Evolutionary conservation across 1,140 invertebrate species (phyloP).

Genomic region (Mesaphorura yosii): DNA sequence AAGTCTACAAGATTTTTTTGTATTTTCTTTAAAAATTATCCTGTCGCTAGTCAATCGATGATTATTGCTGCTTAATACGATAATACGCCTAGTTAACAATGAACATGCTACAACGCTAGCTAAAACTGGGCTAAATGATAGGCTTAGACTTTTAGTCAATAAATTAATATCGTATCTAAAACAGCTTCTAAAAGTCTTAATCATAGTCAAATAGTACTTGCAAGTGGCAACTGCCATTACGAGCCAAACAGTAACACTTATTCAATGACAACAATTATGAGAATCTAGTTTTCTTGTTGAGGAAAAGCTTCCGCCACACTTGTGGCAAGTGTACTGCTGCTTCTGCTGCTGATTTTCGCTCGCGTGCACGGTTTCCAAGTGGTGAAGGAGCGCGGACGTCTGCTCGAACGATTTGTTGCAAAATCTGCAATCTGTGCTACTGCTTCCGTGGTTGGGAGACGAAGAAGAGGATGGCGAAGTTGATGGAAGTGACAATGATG

Average conservation of each 20-base stretch:
- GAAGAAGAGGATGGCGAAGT: neutral
- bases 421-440: conserved; percentile 13
- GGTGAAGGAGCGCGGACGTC: conserved; percentile 4
- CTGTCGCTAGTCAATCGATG: neutral
- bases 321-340: no score
- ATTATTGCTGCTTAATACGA: no score
- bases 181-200: neutral
- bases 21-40: neutral
- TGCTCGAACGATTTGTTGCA: conserved; percentile 21
- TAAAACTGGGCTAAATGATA: neutral
- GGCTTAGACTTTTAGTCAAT: neutral
- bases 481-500: neutral
- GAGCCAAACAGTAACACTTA: neutral
- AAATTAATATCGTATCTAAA: neutral
- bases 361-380: conserved; percentile 19
- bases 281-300: conserved; percentile 19
- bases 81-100: no score
- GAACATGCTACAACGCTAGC: neutral
- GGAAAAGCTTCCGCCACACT: conserved; percentile 16
- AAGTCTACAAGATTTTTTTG: neutral
- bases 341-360: conserved; percentile 12
- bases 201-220: neutral
- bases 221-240: neutral
- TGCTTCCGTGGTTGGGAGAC: neutral
- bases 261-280: conserved; percentile 5